Percentiles rank a stretch among this genome's conserved stretches.
These are phyloP conservation scores for Cetonia aurata DNA, from an alignment of 2,888 invertebrate genomes.

Conservation along the genomic window DNA sequence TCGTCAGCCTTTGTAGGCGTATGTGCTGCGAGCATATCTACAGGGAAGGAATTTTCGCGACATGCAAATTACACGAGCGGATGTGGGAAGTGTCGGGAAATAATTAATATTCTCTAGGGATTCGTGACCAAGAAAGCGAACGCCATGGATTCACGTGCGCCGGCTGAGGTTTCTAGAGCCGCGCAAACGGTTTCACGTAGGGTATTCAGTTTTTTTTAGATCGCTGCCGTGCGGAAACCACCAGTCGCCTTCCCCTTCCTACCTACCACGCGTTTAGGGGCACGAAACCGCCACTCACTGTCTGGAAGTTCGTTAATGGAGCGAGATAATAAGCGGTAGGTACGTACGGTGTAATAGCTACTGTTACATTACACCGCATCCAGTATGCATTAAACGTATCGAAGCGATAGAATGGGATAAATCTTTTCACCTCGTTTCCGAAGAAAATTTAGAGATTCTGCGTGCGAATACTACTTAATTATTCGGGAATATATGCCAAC, in stretches of 20 bases:
- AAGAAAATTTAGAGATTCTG: too few relatives aligned
- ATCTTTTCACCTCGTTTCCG: too few relatives aligned
- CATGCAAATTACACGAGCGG: constrained; percentile 25
- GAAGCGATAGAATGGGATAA: too few relatives aligned
- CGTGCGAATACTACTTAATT: too few relatives aligned
- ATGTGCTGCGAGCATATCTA: background rate
- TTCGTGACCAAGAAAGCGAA: constrained; percentile 35
- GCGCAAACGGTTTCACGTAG: constrained; percentile 8
- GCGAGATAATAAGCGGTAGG: background rate
- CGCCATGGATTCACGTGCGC: constrained; percentile 2
- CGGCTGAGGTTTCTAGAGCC: background rate
- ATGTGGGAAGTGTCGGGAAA: constrained; percentile 33
- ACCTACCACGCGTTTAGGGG: background rate
- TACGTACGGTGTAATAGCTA: background rate
- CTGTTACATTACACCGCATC: background rate
- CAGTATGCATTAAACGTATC: too few relatives aligned
- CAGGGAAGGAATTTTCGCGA: constrained; percentile 18
- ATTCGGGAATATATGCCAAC: too few relatives aligned
- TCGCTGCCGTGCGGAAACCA: background rate
- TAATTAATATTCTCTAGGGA: constrained; percentile 34
- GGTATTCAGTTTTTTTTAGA: constrained; percentile 2
- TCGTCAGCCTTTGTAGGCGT: background rate
- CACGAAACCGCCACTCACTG: background rate
- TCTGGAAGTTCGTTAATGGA: constrained; percentile 17
- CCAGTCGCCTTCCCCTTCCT: background rate